Percentiles rank a stretch among this genome's conserved stretches.
phyloP scores from a whole-genome alignment of 1,140 invertebrate genomes.

The Branchinecta lindahli region DNA sequence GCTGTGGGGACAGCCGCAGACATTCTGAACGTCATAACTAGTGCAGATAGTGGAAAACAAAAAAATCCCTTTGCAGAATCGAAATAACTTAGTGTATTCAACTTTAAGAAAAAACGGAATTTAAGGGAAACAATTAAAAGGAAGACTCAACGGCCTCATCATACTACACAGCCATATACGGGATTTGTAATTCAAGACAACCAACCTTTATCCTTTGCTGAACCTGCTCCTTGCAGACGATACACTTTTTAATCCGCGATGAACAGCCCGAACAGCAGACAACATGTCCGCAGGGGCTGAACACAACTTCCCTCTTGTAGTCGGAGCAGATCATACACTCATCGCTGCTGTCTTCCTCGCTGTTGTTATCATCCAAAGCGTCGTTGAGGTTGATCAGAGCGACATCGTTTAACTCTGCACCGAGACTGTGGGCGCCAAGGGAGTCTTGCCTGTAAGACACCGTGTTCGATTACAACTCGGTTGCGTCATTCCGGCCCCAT shows the following conservation, averaged over 20 bases:
- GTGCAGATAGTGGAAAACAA: too few relatives aligned
- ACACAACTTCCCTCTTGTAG: constrained; percentile 71
- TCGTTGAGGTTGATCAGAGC: neutral
- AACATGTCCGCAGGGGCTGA: constrained; percentile 80
- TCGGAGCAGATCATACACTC: constrained; percentile 94
- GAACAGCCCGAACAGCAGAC: constrained; percentile 80
- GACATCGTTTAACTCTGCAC: neutral
- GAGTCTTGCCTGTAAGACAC: neutral
- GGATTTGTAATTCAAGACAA: neutral
- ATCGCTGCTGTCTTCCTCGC: constrained; percentile 43
- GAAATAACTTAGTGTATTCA: too few relatives aligned
- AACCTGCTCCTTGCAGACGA: constrained; percentile 75
- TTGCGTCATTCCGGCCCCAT: neutral
- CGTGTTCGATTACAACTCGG: neutral
- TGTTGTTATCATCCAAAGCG: constrained; percentile 18
- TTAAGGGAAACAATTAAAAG: constrained; percentile 19
- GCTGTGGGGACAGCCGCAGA: too few relatives aligned
- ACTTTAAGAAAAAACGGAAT: constrained; percentile 16
- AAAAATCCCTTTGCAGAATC: too few relatives aligned
- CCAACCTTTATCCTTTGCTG: constrained; percentile 51
- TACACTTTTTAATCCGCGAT: constrained; percentile 84
- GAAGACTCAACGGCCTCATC: constrained; percentile 12
- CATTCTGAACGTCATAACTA: too few relatives aligned
- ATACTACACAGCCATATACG: constrained; percentile 10
- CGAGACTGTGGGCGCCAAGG: neutral